Base-by-base conservation (phyloP, 2,888 invertebrate species). In the Aplocera efformata region DNA sequence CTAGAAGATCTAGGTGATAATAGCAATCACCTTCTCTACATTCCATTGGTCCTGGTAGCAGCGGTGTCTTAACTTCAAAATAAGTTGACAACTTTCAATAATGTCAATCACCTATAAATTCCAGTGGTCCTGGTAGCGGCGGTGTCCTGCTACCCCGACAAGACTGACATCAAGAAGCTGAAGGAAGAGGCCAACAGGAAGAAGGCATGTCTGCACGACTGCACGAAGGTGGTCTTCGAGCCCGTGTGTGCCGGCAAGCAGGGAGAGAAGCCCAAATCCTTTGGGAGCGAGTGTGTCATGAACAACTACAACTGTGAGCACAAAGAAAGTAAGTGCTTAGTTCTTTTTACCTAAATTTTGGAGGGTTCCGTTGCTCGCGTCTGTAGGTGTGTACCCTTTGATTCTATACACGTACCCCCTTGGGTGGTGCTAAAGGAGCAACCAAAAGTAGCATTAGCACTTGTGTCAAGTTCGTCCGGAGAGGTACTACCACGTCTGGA, bases 231-330 rank as follows among this genome's bases (percentile, higher is more conserved):
- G 4, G 75, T 74, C 13, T 88, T 90, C 53, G 90, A 90, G 7
- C 92, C 92, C 6, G 67, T 93, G 43, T 93, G 93, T 66, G 92
- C 89, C 1, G 91, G 91, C 44, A 91, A 91, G 62, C 84, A 88
- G 5, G 88, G 89, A 0, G 89, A 79, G 51, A 84, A 90, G 42
- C 60, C 90, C 65, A 71, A 90, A 63, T 91, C 91, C 1, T 92
- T 92, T 53, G 92, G 91, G 48, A 91, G 78, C 62, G 89, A 89
- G 48, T 93, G 93, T 63, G 91, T 90, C 29, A 73, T 93, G 73
- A 88, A 90, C 46, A 90, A 91, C 56, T 89, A 91, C 68, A 93
- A 92, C 59, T 93, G 93, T 72, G 92, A 92, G 60, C 82, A 90
- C 58, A 90, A 90, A 58, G 90, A 90, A 30, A 89, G 92, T 92